phyloP scores from a whole-genome alignment of 2,113 vertebrate species.

The Hirundichthys speculiger region DNA sequence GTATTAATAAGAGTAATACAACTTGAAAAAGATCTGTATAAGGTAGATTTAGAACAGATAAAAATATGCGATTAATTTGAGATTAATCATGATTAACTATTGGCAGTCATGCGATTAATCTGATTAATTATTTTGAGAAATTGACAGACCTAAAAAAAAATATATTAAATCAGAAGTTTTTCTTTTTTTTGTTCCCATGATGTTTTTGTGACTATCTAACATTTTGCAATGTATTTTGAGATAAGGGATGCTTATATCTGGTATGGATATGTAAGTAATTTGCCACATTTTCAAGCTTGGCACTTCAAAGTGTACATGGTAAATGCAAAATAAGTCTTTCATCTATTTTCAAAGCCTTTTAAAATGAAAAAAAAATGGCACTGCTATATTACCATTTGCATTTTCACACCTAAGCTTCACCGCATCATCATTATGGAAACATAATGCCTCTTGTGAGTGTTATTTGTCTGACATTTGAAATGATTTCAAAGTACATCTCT shows the following conservation, averaged over 20 bases:
- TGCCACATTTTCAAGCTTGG: constrained; percentile 28
- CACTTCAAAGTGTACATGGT: constrained; percentile 51
- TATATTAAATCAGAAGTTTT: too few species aligned
- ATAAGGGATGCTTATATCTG: constrained; percentile 10
- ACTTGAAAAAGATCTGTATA: too few species aligned
- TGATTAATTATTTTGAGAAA: too few species aligned
- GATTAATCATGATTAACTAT: too few species aligned
- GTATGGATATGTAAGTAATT: constrained; percentile 12
- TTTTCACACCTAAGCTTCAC: constrained; percentile 52
- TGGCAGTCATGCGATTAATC: too few species aligned
- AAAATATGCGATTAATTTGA: too few species aligned
- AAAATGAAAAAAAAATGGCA: constrained; percentile 26
- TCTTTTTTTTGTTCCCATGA: too few species aligned
- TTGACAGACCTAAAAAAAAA: too few species aligned
- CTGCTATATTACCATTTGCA: constrained; percentile 43
- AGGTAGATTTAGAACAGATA: too few species aligned
- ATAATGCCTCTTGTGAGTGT: constrained; percentile 66
- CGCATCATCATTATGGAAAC: constrained; percentile 59
- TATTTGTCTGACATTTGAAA: constrained; percentile 78
- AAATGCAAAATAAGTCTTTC: constrained; percentile 22
- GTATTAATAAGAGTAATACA: too few species aligned
- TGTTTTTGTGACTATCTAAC: not conserved
- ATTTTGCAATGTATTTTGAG: not conserved
- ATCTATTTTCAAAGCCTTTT: constrained; percentile 37
- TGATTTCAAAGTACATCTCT: constrained; percentile 66